Percentiles rank a stretch among this genome's conserved stretches.
Evolutionary conservation across 2,113 vertebrate genomes (phyloP).

Genomic region (Hemibagrus wyckioides): DNA sequence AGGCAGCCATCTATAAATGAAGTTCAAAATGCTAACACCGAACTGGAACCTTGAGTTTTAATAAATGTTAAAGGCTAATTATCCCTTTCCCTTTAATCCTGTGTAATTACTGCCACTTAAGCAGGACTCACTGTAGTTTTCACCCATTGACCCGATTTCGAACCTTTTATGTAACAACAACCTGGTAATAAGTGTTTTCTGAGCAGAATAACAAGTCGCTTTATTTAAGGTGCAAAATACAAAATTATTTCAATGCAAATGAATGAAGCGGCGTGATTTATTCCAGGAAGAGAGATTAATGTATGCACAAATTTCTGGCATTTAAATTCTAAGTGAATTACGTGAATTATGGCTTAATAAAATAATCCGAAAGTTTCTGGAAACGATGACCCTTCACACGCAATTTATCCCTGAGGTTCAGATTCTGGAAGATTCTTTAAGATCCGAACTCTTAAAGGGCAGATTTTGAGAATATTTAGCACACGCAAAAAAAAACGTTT

Average conservation of each 20-base stretch:
- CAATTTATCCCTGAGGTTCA: not conserved
- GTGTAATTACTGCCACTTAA: constrained; percentile 7
- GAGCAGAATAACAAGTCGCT: not conserved
- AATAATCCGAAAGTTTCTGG: not conserved
- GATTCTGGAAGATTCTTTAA: not conserved
- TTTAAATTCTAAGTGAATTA: not conserved
- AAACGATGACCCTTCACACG: no score
- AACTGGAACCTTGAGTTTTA: not conserved
- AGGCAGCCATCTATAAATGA: not conserved
- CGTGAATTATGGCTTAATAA: not conserved
- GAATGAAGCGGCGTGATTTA: not conserved
- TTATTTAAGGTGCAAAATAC: not conserved
- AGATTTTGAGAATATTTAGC: not conserved
- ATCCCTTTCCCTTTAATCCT: not conserved
- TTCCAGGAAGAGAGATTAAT: not conserved
- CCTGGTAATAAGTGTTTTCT: not conserved
- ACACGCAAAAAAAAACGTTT: not conserved
- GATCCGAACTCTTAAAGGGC: not conserved
- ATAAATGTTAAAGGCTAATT: not conserved
- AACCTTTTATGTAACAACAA: not conserved
- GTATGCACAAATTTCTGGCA: not conserved
- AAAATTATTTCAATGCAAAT: not conserved
- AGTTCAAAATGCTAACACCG: not conserved
- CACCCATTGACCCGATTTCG: not conserved
- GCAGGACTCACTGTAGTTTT: not conserved